Percentiles rank a stretch among this genome's conserved stretches.
phyloP scores from a whole-genome alignment of 2,113 vertebrate species.

The Trematomus loennbergii region DNA sequence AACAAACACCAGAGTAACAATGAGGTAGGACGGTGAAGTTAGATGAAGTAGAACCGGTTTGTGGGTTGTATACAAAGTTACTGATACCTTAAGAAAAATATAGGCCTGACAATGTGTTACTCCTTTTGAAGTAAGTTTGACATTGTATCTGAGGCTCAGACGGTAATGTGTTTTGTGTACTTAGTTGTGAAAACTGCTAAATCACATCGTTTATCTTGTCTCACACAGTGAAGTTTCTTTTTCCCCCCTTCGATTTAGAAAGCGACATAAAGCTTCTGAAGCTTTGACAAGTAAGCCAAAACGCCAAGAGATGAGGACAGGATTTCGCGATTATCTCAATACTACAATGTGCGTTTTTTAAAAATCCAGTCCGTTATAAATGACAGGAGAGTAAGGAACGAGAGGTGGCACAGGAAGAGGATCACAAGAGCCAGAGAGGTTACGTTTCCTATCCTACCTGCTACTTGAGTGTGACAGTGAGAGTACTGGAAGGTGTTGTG shows the following conservation, averaged over 20 bases:
- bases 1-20: slow-evolving; percentile 86
- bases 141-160: slow-evolving; percentile 72
- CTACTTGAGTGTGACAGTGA: slow-evolving; percentile 55
- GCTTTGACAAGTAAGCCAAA: slow-evolving; percentile 57
- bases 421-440: slow-evolving; percentile 54
- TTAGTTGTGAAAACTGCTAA: slow-evolving; percentile 41
- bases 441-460: slow-evolving; percentile 28
- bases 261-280: slow-evolving; percentile 46
- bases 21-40: slow-evolving; percentile 88
- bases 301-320: slow-evolving; percentile 28
- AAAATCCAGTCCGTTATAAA: slow-evolving; percentile 53
- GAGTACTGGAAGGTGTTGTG: slow-evolving; percentile 58
- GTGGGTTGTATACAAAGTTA: slow-evolving; percentile 81
- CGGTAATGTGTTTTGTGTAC: slow-evolving; percentile 43
- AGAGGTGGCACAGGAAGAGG: slow-evolving; percentile 51
- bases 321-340: slow-evolving; percentile 43
- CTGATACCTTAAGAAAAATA: slow-evolving; percentile 80
- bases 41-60: slow-evolving; percentile 84
- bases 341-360: slow-evolving; percentile 39
- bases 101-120: slow-evolving; percentile 67
- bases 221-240: slow-evolving; percentile 45
- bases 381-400: slow-evolving; percentile 41
- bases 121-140: slow-evolving; percentile 50
- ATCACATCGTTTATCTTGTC: slow-evolving; percentile 61
- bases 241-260: slow-evolving; percentile 51